A percentile compares a stretch with the other conserved stretches of the same genome.
These are phyloP conservation scores for Eublepharis macularius DNA, from an alignment of 2,113 vertebrate species.

Conservation along the genomic window DNA sequence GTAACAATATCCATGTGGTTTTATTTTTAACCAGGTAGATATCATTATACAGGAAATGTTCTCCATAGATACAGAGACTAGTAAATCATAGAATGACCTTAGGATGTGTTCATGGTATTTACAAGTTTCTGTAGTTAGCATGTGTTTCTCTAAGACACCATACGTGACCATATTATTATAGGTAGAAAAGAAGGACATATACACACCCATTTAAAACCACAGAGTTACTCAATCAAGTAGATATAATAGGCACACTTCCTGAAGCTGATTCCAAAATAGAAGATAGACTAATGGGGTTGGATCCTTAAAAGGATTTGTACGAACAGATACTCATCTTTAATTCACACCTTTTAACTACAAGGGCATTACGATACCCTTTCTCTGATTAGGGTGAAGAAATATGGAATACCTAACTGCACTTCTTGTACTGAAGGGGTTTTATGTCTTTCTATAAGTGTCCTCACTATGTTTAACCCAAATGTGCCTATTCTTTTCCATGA, in stretches of 20 bases:
- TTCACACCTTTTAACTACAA: background rate
- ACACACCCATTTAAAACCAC: background rate
- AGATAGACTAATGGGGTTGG: background rate
- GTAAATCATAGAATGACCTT: conserved; percentile 19
- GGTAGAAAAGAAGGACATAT: background rate
- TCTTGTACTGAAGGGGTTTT: background rate
- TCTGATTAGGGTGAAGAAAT: background rate
- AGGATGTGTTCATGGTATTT: conserved; percentile 23
- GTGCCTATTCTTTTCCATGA: background rate
- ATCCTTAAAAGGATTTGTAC: background rate
- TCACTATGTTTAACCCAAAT: background rate
- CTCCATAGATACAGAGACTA: background rate
- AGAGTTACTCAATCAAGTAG: background rate
- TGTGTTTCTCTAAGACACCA: background rate
- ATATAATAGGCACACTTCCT: background rate
- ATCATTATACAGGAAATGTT: conserved; percentile 21
- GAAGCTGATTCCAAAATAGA: background rate
- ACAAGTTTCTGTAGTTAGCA: background rate
- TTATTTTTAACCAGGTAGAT: conserved; percentile 30
- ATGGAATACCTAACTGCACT: background rate
- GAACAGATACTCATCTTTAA: background rate
- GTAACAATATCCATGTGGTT: conserved; percentile 16
- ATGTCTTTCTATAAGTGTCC: background rate
- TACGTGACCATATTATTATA: background rate
- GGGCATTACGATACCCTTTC: background rate